Base-by-base conservation (phyloP, 2,888 invertebrate genomes). In the Amblyjoppa proteus region DNA sequence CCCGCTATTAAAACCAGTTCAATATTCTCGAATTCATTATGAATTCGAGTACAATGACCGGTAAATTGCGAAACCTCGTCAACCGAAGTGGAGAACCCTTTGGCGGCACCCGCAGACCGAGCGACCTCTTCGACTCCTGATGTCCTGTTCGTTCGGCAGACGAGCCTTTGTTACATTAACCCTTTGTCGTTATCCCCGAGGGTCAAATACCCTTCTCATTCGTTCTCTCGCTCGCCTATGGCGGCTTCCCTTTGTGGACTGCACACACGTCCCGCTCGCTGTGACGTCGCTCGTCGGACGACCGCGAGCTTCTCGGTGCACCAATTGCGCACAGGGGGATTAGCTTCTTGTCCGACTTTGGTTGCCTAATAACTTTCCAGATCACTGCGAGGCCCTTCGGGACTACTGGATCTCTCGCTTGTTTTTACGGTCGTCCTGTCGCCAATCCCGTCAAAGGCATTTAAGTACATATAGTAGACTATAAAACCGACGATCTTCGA, bases 141-240 rank as follows among this genome's bases (percentile, higher is more conserved):
- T 28, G 13, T 49, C 87, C 87, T 89, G 83, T 69, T 86, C 76
- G 13, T 41, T 45, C 75, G 82, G 83, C 84, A 87, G 87, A 85
- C 85, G 73, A 87, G 31, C 84, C 89, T 89, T 90, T 90, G 90
- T 89, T 83, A 82, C 83, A 85, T 90, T 88, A 90, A 90, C 89
- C 90, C 91, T 89, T 90, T 87, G 83, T 84, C 69, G 70, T 71
- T 56, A 77, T n/a, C 7, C 51, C 83, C 61, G 61, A 77, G 58
- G 80, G 79, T 70, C 84, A 79, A 84, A 73, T 70, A 82, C 73
- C 87, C 84, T 70, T 11, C 56, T 38, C n/a, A 34, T 28, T 61
- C 68, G n/a, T 58, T 64, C 61, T n/a, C 70, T 64, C 53, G 13
- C 66, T 66, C 66, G 45, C 34, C 28, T n/a, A 20, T 25, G 45